These are phyloP conservation scores for Myripristis jacobus DNA, from an alignment of 2,797 vertebrate species.

Conservation along the genomic window DNA sequence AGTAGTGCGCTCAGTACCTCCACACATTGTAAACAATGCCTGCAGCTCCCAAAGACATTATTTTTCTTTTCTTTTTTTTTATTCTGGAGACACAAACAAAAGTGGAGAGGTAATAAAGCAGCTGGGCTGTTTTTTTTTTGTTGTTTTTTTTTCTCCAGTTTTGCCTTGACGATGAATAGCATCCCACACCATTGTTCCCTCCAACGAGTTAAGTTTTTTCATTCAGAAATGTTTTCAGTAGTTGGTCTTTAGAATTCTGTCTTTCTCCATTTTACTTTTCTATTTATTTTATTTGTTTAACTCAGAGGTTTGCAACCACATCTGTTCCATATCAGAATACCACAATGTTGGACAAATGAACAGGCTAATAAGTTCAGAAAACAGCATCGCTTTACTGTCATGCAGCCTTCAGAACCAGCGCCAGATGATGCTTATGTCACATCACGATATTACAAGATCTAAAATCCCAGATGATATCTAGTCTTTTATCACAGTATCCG, in stretches of 20 bases:
- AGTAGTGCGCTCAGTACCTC: constrained; percentile 17
- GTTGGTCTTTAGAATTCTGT: constrained; percentile 16
- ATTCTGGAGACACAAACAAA: constrained; percentile 44
- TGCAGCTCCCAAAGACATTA: constrained; percentile 20
- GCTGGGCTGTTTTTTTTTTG: constrained; percentile 24
- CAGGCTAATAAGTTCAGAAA: too few species aligned
- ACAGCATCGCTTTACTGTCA: too few species aligned
- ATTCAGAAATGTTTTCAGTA: too few species aligned
- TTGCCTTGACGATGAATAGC: constrained; percentile 50
- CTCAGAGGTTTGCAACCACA: neutral
- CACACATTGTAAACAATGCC: constrained; percentile 12
- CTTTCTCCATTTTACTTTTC: neutral
- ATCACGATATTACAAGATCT: too few species aligned
- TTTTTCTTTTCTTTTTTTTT: neutral
- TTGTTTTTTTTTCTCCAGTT: neutral
- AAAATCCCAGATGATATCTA: too few species aligned
- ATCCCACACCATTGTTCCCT: constrained; percentile 34
- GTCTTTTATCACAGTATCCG: too few species aligned
- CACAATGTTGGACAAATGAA: too few species aligned
- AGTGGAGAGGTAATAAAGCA: constrained; percentile 33
- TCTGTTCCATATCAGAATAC: constrained; percentile 8
- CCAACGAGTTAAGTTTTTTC: constrained; percentile 33
- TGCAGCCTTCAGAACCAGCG: too few species aligned
- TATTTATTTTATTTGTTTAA: constrained; percentile 3
- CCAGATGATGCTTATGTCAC: too few species aligned